A percentile compares a stretch with the other conserved stretches of the same genome.
Conservation (phyloP, 1,140 invertebrate species). For the Drosophila obscura region DNA sequence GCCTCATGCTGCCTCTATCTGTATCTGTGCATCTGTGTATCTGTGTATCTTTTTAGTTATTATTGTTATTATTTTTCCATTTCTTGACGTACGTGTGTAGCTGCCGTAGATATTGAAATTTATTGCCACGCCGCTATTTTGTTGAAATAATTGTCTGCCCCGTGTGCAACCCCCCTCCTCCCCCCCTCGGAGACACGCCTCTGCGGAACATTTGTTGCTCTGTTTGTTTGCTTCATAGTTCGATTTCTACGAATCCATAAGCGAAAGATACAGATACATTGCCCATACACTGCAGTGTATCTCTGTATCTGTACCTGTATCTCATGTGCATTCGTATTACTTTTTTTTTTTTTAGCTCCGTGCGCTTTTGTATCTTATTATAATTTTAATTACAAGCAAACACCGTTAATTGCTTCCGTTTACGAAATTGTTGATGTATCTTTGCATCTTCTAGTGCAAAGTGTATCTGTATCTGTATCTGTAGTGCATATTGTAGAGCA, state of each 20-base stretch:
- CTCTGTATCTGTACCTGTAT: constrained; percentile 13
- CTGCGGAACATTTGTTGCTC: constrained; percentile 7
- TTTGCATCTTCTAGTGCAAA: neutral
- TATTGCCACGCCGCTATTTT: constrained; percentile 77
- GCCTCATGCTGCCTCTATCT: constrained; percentile 37
- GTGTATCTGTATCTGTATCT: too few relatives aligned
- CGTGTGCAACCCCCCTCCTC: constrained; percentile 9
- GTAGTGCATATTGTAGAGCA: too few relatives aligned
- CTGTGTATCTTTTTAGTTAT: constrained; percentile 66
- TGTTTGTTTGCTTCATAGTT: constrained; percentile 51
- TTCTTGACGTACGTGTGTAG: constrained; percentile 42
- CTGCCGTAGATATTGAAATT: constrained; percentile 73
- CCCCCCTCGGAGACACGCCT: neutral
- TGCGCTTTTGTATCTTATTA: constrained; percentile 63
- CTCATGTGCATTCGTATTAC: constrained; percentile 63
- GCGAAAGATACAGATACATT: constrained; percentile 18
- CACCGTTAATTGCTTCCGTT: constrained; percentile 80
- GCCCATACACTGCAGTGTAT: constrained; percentile 30
- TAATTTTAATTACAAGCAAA: constrained; percentile 79
- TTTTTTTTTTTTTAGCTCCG: constrained; percentile 70
- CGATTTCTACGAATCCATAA: constrained; percentile 64
- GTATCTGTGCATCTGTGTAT: constrained; percentile 55
- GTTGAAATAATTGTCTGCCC: constrained; percentile 71
- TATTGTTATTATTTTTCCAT: constrained; percentile 80
- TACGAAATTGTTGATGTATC: constrained; percentile 58